Percentiles rank a stretch among this genome's conserved stretches.
phyloP scores from a whole-genome alignment of 1,140 invertebrate genomes.

The Zaprionus davidi region DNA sequence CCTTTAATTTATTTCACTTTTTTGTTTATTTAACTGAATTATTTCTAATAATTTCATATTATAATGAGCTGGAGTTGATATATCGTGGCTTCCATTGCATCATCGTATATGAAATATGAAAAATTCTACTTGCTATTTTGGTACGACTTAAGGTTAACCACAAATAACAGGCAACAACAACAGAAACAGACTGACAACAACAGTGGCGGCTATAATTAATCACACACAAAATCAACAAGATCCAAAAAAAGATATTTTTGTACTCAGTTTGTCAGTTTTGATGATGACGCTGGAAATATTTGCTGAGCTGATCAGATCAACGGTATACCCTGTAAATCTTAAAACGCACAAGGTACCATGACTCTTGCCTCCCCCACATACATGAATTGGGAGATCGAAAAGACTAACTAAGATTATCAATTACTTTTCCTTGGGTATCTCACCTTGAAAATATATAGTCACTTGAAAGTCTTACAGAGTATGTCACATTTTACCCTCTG shows the following conservation, averaged over 20 bases:
- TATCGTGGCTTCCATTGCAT: slow-evolving; percentile 62
- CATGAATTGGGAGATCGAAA: too few relatives aligned
- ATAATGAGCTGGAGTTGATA: slow-evolving; percentile 43
- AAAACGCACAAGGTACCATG: neutral
- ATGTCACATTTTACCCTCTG: too few relatives aligned
- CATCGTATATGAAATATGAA: slow-evolving; percentile 66
- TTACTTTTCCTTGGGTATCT: too few relatives aligned
- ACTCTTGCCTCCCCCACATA: too few relatives aligned
- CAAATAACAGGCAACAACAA: slow-evolving; percentile 59
- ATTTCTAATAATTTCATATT: slow-evolving; percentile 60
- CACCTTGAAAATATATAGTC: too few relatives aligned
- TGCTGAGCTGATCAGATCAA: slow-evolving; percentile 19
- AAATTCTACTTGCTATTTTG: slow-evolving; percentile 81
- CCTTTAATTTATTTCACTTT: slow-evolving; percentile 66
- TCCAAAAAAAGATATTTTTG: slow-evolving; percentile 56
- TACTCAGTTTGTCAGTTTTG: slow-evolving; percentile 31
- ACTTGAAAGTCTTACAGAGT: too few relatives aligned
- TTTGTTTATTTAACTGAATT: slow-evolving; percentile 44
- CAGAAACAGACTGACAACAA: slow-evolving; percentile 30
- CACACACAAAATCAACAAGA: slow-evolving; percentile 67
- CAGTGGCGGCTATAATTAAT: slow-evolving; percentile 66
- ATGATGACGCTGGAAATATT: slow-evolving; percentile 31
- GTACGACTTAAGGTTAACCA: slow-evolving; percentile 74
- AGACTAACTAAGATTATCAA: too few relatives aligned
- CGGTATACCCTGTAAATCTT: slow-evolving; percentile 14